Conservation (phyloP, 1,140 invertebrate species). For the Rhopalosiphum padi region DNA sequence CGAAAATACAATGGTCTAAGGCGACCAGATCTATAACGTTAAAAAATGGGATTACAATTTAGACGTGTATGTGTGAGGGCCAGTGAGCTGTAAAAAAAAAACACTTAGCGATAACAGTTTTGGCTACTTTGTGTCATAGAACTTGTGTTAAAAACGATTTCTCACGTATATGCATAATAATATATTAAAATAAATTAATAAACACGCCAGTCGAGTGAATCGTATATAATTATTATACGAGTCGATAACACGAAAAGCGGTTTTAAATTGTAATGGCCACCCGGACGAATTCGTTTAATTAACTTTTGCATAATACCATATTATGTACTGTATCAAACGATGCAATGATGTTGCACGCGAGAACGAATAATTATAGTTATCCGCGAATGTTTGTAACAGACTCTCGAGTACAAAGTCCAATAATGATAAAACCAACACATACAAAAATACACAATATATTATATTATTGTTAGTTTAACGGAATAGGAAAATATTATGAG, state of each 20-base stretch:
- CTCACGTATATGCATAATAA: background rate
- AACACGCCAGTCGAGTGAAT: background rate
- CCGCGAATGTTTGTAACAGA: background rate
- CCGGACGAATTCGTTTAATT: background rate
- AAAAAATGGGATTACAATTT: background rate
- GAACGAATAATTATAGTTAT: background rate
- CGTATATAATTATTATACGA: background rate
- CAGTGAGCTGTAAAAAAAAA: background rate
- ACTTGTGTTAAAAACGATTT: background rate
- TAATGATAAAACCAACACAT: background rate
- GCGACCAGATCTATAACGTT: background rate
- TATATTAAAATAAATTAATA: background rate
- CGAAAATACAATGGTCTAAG: background rate
- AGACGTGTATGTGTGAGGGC: background rate
- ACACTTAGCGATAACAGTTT: background rate
- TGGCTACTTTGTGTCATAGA: background rate
- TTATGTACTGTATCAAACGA: background rate
- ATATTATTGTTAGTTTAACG: background rate
- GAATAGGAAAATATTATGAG: background rate
- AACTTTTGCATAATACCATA: background rate
- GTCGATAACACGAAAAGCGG: background rate
- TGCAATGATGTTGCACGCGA: background rate
- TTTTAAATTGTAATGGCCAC: background rate
- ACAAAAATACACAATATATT: background rate
- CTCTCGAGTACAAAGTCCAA: background rate